phyloP scores from a whole-genome alignment of 1,140 invertebrate species.

The Chrysomallon squamiferum region DNA sequence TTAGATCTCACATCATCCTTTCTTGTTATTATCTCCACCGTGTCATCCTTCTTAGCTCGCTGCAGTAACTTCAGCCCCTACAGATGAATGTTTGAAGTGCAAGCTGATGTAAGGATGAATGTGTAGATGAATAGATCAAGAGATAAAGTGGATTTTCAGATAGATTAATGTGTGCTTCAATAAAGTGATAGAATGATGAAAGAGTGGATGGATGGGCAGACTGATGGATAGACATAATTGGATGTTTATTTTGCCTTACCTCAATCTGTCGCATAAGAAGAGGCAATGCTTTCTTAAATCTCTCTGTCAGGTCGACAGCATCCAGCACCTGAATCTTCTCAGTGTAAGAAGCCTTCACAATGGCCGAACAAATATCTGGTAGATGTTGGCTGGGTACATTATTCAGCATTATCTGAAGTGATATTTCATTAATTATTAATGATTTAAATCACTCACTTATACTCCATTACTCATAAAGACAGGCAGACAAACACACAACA shows the following conservation, averaged over 20 bases:
- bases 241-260: constrained; percentile 34
- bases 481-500: too few relatives aligned
- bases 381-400: constrained; percentile 63
- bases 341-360: constrained; percentile 64
- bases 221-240: too few relatives aligned
- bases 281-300: constrained; percentile 65
- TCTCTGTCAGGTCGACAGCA: constrained; percentile 64
- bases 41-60: constrained; percentile 59
- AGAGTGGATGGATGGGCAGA: too few relatives aligned
- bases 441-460: neutral
- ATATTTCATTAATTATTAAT: neutral
- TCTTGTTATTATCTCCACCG: constrained; percentile 47
- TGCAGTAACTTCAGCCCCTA: constrained; percentile 60
- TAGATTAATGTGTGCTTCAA: neutral
- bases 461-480: too few relatives aligned
- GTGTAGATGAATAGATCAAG: neutral
- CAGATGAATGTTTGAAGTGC: neutral
- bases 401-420: constrained; percentile 62
- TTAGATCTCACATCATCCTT: constrained; percentile 37
- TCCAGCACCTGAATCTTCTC: constrained; percentile 67
- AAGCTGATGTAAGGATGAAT: neutral
- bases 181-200: too few relatives aligned
- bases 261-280: constrained; percentile 66
- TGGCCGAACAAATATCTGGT: constrained; percentile 65
- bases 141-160: neutral